A percentile compares a stretch with the other conserved stretches of the same genome.
phyloP scores from a whole-genome alignment of 2,888 invertebrate species.

The Apocheima hispidaria region DNA sequence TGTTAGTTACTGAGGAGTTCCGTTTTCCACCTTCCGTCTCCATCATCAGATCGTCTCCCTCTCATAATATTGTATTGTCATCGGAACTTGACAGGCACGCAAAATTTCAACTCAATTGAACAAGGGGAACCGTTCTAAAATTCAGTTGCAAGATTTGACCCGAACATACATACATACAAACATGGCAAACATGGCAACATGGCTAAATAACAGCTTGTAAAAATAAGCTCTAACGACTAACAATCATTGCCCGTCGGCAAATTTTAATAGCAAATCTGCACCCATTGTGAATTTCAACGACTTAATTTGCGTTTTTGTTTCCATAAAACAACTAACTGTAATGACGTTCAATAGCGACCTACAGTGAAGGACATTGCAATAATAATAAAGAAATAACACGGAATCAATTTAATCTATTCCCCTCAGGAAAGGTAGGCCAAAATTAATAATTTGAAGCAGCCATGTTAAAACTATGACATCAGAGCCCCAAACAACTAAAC shows the following conservation, averaged over 20 bases:
- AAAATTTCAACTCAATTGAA: no score
- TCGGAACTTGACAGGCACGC: no score
- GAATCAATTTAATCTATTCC: constrained; percentile 19
- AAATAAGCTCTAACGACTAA: no score
- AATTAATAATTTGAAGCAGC: constrained; percentile 34
- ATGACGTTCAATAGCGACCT: constrained; percentile 9
- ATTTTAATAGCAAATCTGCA: background rate
- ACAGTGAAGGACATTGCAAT: constrained; percentile 2
- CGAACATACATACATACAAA: no score
- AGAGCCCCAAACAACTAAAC: background rate
- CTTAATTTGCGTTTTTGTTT: constrained; percentile 10
- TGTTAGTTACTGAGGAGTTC: no score
- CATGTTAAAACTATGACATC: constrained; percentile 36
- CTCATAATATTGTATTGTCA: no score
- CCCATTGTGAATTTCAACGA: constrained; percentile 4
- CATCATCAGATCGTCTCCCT: no score
- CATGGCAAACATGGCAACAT: no score
- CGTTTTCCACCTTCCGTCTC: no score
- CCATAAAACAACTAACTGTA: constrained; percentile 6
- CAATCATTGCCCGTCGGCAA: constrained; percentile 26
- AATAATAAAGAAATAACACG: constrained; percentile 14
- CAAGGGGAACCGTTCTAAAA: no score
- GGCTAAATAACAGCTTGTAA: no score
- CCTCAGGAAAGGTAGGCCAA: constrained; percentile 38
- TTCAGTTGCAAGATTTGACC: no score